Base-by-base conservation (phyloP, 2,888 invertebrate genomes). In the Acleris emargana region DNA sequence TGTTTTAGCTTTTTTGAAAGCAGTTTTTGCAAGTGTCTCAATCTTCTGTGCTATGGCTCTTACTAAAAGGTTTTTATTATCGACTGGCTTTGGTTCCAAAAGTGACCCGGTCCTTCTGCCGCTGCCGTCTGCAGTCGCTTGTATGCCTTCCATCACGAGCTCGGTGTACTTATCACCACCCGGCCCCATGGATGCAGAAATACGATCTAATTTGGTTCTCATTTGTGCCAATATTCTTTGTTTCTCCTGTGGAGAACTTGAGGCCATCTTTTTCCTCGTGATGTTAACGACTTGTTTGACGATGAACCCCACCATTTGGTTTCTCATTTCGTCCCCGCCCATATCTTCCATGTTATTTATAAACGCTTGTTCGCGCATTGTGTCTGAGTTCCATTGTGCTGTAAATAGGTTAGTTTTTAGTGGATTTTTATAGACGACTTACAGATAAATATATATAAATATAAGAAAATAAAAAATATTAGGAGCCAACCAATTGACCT, bases 121-220 rank as follows among this genome's bases (percentile, higher is more conserved):
- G 18, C 18, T 59, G 13, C 58, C 32, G 43, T 60, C 58, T 13
- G 75, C 70, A 49, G 77, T 79, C 43, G 72, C 67, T 70, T 75
- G 79, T 62, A 89, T 74, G n/a, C 83, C 83, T 62, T 81, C 72
- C 84, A 89, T 83, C 38, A 89, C 80, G 4, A 84, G 68, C 43
- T 79, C 69, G 0, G 86, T 76, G 72, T 87, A 84, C 73, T 78
- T 82, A 5, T 75, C 68, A 6, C 75, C 78, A 47, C 78, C 75
- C 2, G 59, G 28, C 20, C 82, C 81, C 57, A 82, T 74, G 5
- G 69, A 58, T 60, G 73, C 67, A 0, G 81, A 75, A 17, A 80
- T 78, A 60, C 76, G 75, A 38, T 70, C 72, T 38, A 86, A 71
- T 71, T 78, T 80, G 5, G 64, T 62, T 74, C 82, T 79, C 49